Percentiles rank a stretch among this genome's conserved stretches.
Evolutionary conservation across 2,888 invertebrate species (phyloP).

Genomic region (Chrysomela aeneicollis): DNA sequence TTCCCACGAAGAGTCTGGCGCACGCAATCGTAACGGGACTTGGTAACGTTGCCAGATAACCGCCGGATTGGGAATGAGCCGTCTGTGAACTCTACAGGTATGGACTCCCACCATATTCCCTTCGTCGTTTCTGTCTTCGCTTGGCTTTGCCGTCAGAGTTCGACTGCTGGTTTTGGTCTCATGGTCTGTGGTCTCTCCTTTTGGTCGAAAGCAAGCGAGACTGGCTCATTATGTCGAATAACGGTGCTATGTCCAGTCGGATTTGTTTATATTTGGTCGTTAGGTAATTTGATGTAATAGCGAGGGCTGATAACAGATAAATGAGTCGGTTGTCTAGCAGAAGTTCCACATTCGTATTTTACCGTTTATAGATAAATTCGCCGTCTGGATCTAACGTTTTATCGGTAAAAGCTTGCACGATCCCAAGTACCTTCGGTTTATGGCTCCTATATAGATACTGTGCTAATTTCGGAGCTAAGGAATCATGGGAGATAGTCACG

Average conservation of each 20-base stretch:
- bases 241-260: conserved; percentile 39
- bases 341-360: too few species aligned
- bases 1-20: conserved; percentile 19
- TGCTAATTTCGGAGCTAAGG: too few species aligned
- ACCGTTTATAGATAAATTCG: too few species aligned
- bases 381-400: too few species aligned
- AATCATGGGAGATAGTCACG: too few species aligned
- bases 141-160: not conserved
- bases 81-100: conserved; percentile 54
- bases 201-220: not conserved
- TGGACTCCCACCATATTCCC: conserved; percentile 43
- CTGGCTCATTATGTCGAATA: conserved; percentile 36
- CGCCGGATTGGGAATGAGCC: conserved; percentile 39
- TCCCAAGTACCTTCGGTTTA: too few species aligned
- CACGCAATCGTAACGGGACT: not conserved
- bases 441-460: too few species aligned
- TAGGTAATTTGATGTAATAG: conserved; percentile 33
- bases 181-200: not conserved
- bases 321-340: conserved; percentile 8
- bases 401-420: too few species aligned
- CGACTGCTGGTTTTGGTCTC: too few species aligned
- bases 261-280: conserved; percentile 44
- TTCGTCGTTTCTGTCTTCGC: conserved; percentile 35
- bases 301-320: not conserved
- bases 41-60: conserved; percentile 25